phyloP scores from a whole-genome alignment of 2,797 vertebrate genomes.

The Pseudochirops corinnae region DNA sequence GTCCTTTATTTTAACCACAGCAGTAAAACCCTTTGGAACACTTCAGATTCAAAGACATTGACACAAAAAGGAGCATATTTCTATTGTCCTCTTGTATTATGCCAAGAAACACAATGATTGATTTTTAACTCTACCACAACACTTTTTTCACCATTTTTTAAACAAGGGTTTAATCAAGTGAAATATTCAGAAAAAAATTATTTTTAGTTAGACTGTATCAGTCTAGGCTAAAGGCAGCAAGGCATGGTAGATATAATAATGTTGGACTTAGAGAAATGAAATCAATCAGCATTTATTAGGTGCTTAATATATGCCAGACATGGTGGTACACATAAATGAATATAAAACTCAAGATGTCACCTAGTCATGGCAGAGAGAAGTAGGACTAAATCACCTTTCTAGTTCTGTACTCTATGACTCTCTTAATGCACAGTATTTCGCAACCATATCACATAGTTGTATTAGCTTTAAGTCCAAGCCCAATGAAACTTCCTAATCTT shows the following conservation, averaged over 20 bases:
- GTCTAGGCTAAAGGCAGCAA: background rate
- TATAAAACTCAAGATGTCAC: background rate
- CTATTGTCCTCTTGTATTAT: constrained; percentile 38
- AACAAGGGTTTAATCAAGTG: background rate
- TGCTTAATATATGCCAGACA: background rate
- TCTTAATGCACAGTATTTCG: background rate
- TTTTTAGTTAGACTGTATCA: background rate
- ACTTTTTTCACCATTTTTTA: background rate
- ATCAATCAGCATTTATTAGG: background rate
- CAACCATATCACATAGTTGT: background rate
- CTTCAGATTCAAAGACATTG: constrained; percentile 56
- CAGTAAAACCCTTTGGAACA: constrained; percentile 50
- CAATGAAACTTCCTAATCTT: background rate
- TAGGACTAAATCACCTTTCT: background rate
- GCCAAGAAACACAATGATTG: constrained; percentile 33
- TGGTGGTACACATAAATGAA: background rate
- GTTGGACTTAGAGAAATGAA: background rate
- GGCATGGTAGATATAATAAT: background rate
- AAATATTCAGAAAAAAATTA: background rate
- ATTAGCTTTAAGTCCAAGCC: background rate
- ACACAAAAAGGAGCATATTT: constrained; percentile 67
- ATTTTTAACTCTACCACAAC: constrained; percentile 46
- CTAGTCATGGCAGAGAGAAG: background rate
- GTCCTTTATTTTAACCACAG: background rate
- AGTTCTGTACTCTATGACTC: background rate